These are phyloP conservation scores for Oryzaephilus surinamensis DNA, from an alignment of 1,140 invertebrate species.

Conservation along the genomic window DNA sequence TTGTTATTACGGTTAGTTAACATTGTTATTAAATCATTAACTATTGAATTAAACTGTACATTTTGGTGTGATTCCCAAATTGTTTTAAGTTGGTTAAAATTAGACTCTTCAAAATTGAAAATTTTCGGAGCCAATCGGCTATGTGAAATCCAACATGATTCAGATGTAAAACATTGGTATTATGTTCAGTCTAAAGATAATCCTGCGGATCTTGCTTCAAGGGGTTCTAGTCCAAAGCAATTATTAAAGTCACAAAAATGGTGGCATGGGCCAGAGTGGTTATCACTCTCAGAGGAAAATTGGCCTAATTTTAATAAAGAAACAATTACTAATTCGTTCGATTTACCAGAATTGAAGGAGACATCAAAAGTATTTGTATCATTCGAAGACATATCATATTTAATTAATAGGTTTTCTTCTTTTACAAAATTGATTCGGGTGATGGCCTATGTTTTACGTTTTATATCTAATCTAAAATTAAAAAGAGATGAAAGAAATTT, in stretches of 20 bases:
- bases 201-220: conserved; percentile 35
- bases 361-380: no score
- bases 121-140: conserved; percentile 36
- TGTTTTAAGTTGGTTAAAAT: conserved; percentile 14
- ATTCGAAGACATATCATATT: no score
- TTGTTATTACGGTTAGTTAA: conserved; percentile 20
- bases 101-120: conserved; percentile 23
- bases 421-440: no score
- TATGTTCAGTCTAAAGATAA: conserved; percentile 33
- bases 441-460: no score
- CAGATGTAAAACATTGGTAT: conserved; percentile 22
- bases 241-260: conserved; percentile 23
- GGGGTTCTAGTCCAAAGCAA: conserved; percentile 21
- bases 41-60: neutral
- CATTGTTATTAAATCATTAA: neutral
- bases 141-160: conserved; percentile 29
- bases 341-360: no score
- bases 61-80: conserved; percentile 19
- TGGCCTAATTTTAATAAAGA: no score
- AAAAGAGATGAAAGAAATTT: no score
- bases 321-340: no score
- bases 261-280: conserved; percentile 19
- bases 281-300: neutral
- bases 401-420: no score
- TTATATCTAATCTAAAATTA: no score